A percentile compares a stretch with the other conserved stretches of the same genome.
These are phyloP conservation scores for Scaptomyza polygonia DNA, from an alignment of 2,888 invertebrate genomes.

Conservation along the genomic window DNA sequence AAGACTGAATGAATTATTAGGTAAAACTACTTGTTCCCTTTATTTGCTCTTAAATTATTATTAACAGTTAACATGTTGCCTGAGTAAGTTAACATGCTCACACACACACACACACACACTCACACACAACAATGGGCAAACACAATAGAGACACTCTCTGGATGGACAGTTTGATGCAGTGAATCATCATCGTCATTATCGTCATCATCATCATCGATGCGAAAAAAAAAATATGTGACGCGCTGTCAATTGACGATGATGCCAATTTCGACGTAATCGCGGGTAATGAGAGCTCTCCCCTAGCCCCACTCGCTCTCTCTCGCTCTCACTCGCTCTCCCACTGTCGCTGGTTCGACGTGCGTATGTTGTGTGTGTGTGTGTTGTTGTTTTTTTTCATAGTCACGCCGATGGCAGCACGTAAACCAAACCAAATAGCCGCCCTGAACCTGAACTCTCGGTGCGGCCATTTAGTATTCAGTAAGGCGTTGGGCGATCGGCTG, in stretches of 20 bases:
- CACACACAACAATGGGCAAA: conserved; percentile 3
- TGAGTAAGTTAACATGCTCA: conserved; percentile 2
- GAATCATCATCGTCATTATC: conserved; percentile 26
- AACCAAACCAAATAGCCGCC: conserved; percentile 32
- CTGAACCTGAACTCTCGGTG: conserved; percentile 22
- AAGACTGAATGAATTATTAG: too few species aligned
- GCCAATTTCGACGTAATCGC: conserved; percentile 26
- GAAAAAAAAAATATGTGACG: conserved; percentile 15
- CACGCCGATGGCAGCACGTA: conserved; percentile 47
- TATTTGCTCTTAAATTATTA: too few species aligned
- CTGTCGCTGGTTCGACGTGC: conserved; percentile 2
- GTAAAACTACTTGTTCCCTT: too few species aligned
- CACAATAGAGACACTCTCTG: conserved; percentile 10
- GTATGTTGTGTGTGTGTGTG: conserved; percentile 4
- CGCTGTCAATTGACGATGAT: conserved; percentile 14
- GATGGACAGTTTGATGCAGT: conserved; percentile 13
- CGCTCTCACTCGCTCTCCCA: background rate
- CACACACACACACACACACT: background rate
- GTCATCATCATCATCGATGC: background rate
- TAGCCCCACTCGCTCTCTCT: background rate
- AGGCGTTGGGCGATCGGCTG: conserved; percentile 16
- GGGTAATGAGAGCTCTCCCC: background rate
- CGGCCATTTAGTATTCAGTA: conserved; percentile 51
- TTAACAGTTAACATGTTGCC: background rate
- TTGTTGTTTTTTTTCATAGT: background rate